These are phyloP conservation scores for Sinopyrophorus schimmeli DNA, from an alignment of 2,888 invertebrate genomes.

Conservation along the genomic window DNA sequence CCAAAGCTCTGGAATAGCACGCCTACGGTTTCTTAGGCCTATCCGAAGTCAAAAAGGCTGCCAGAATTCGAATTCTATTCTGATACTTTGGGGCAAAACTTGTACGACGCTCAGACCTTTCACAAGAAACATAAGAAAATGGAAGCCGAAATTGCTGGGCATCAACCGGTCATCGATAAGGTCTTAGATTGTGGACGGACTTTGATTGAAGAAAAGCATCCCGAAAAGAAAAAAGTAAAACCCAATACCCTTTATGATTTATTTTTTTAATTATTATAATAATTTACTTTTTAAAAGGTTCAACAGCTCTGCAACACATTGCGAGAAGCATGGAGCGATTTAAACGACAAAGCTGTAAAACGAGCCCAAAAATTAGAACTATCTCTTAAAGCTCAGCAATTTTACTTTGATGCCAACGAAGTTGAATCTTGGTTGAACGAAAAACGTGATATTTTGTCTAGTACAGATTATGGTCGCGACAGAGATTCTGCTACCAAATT, in stretches of 20 bases:
- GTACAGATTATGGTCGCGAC: conserved; percentile 88
- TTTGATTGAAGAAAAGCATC: conserved; percentile 76
- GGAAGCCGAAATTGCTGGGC: conserved; percentile 84
- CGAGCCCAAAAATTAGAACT: conserved; percentile 80
- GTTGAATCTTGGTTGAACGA: conserved; percentile 93
- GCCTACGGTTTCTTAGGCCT: no score
- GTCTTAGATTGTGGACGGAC: conserved; percentile 77
- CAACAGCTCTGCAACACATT: conserved; percentile 73
- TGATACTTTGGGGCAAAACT: conserved; percentile 75
- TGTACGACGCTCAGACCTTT: conserved; percentile 90
- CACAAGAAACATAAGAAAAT: conserved; percentile 94
- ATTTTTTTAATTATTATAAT: no score
- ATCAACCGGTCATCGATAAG: conserved; percentile 82
- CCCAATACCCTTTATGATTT: no score
- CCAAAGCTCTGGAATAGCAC: no score
- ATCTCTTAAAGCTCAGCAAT: conserved; percentile 88
- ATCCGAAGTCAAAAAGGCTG: no score
- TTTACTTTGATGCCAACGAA: conserved; percentile 87
- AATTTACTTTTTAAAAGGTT: conserved; percentile 66
- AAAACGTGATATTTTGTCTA: conserved; percentile 77
- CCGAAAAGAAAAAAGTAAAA: conserved; percentile 79
- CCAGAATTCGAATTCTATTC: no score
- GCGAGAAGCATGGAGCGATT: conserved; percentile 72
- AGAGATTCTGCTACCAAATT: conserved; percentile 89
- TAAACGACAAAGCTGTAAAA: conserved; percentile 70